These are phyloP conservation scores for Mohoua ochrocephala DNA, from an alignment of 2,113 vertebrate genomes.

Conservation along the genomic window DNA sequence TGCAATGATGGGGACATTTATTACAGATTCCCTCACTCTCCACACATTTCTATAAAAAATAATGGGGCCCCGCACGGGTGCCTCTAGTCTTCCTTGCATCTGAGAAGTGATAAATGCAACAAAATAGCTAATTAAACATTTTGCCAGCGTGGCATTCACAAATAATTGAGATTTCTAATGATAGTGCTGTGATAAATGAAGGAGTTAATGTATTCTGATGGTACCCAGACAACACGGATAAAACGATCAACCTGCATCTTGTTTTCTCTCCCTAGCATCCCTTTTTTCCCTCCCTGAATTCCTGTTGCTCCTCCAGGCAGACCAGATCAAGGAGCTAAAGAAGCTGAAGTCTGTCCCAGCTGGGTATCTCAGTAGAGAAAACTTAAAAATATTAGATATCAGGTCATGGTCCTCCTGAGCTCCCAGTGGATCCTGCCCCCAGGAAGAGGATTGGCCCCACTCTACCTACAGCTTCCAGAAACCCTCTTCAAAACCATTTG, in stretches of 20 bases:
- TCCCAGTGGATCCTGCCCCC: accelerated
- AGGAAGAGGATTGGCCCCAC: accelerated
- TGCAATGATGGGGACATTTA: conserved; percentile 26
- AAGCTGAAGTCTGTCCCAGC: background rate
- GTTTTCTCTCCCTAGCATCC: background rate
- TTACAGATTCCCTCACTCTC: background rate
- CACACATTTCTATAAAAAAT: conserved; percentile 24
- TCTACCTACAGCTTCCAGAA: background rate
- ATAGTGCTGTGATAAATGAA: conserved; percentile 58
- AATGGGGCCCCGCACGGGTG: background rate
- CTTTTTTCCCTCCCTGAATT: background rate
- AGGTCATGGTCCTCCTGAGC: background rate
- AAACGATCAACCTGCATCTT: background rate
- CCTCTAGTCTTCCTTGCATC: background rate
- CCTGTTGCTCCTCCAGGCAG: background rate
- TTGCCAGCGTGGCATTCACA: conserved; percentile 41
- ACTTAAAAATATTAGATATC: background rate
- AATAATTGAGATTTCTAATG: conserved; percentile 66
- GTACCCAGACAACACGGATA: background rate
- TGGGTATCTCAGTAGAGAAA: background rate
- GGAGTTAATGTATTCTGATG: conserved; percentile 47
- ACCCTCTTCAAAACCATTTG: background rate
- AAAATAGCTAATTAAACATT: conserved; percentile 60
- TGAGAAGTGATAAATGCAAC: conserved; percentile 31
- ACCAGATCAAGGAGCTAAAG: background rate